Base-by-base conservation (phyloP, 2,888 invertebrate genomes). In the Metallyticus violacea region DNA sequence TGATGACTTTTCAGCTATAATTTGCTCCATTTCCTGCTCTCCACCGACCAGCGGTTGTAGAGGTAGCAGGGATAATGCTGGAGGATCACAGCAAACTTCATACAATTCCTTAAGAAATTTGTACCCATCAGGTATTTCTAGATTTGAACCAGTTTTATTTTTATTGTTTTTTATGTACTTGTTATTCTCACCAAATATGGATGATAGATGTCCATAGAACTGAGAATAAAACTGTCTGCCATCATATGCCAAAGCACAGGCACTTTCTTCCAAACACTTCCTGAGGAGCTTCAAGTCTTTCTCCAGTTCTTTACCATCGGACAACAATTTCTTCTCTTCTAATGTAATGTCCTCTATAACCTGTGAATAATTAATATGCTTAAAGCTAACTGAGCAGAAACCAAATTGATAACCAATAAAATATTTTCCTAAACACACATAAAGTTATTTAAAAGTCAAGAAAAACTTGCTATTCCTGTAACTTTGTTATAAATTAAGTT, bases 171-270 rank as follows among this genome's bases (percentile, higher is more conserved):
- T 62, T 62, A 62, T 15, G 40, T 62, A 15, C 6, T 28, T 26
- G 22, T 85, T 77, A 15, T n/a, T 77, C 22, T 26, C 40, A 79
- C 30, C n/a, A 28, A 79, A 81, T 26, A 85, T 29, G 29, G 77
- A 7, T 6, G 86, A 84, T 25, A 93, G 89, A 79, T 92, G 90
- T 6, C 92, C 92, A 80, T 92, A 94, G 88, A 96, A 92, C 88
- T 97, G 94, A 3, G 97, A 95, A 89, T 95, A 96, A 90, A 97
- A 95, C 91, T 98, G 97, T 90, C 95, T 93, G 62, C 97, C 96
- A 91, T 97, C 97, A 89, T 96, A 96, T 90, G 95, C 95, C 85
- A 98, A 92, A 25, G 96, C 95, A 90, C 94, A 94, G 6, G 96
- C 94, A 89, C 96, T 95, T 0, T 94, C 93, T 91, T 95, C 95